Evolutionary conservation across 1,140 invertebrate species (phyloP).

Genomic region (Neodiprion lecontei): DNA sequence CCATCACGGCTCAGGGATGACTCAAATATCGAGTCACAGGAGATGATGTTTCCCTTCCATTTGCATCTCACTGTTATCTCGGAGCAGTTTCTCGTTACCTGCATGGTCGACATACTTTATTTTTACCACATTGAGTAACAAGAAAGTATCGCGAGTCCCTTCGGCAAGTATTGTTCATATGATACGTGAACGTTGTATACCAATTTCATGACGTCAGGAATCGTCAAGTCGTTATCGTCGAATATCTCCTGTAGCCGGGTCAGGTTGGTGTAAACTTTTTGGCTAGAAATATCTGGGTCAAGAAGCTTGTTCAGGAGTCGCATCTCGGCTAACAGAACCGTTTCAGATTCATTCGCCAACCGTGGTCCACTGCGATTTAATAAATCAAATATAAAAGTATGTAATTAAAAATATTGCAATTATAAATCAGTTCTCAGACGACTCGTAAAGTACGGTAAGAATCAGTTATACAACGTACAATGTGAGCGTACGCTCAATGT

Average conservation of each 20-base stretch:
- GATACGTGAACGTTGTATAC: conserved; percentile 22
- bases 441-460: too few species aligned
- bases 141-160: conserved; percentile 36
- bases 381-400: background rate
- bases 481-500: too few species aligned
- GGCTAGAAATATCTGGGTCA: conserved; percentile 34
- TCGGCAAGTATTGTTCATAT: conserved; percentile 49
- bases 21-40: conserved; percentile 68
- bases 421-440: background rate
- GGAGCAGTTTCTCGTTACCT: conserved; percentile 62
- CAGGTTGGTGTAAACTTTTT: conserved; percentile 36
- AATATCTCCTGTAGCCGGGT: conserved; percentile 53
- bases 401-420: conserved; percentile 11
- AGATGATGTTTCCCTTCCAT: conserved; percentile 68
- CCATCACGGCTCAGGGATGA: conserved; percentile 63
- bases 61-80: conserved; percentile 66
- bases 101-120: conserved; percentile 18
- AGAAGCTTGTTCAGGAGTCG: conserved; percentile 36
- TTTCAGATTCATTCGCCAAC: conserved; percentile 28
- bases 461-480: too few species aligned
- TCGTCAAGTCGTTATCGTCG: conserved; percentile 48
- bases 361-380: too few species aligned
- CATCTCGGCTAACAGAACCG: conserved; percentile 38
- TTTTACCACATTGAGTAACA: conserved; percentile 19
- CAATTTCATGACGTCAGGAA: conserved; percentile 42